A percentile compares a stretch with the other conserved stretches of the same genome.
phyloP scores from a whole-genome alignment of 2,888 invertebrate species.

The Myopa tessellatipennis region DNA sequence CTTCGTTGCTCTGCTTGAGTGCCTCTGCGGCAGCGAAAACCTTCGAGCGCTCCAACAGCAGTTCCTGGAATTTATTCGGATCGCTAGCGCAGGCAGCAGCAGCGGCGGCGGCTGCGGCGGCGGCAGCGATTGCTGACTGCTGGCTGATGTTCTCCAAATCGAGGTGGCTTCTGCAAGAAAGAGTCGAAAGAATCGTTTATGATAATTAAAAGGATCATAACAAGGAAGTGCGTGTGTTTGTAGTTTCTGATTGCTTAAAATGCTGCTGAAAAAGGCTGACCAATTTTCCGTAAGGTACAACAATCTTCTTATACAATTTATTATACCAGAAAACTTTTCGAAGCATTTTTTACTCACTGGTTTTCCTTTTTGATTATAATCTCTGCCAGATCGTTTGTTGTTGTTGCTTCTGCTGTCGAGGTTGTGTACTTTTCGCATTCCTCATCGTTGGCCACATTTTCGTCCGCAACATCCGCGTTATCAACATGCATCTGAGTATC shows the following conservation, averaged over 20 bases:
- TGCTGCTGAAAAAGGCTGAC: too few relatives aligned
- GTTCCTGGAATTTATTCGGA: slow-evolving; percentile 77
- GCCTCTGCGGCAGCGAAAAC: slow-evolving; percentile 72
- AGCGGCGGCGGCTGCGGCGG: slow-evolving; percentile 70
- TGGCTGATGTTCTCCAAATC: slow-evolving; percentile 76
- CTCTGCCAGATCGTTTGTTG: slow-evolving; percentile 49
- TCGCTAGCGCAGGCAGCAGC: slow-evolving; percentile 73
- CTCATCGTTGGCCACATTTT: slow-evolving; percentile 26
- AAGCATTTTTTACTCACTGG: slow-evolving; percentile 58
- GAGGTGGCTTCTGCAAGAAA: slow-evolving; percentile 56
- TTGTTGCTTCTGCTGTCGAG: slow-evolving; percentile 39
- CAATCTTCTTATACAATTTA: too few relatives aligned
- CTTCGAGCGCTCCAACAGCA: slow-evolving; percentile 82
- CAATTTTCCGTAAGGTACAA: too few relatives aligned
- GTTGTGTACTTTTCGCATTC: slow-evolving; percentile 37
- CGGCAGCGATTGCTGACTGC: slow-evolving; percentile 68
- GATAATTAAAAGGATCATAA: neutral
- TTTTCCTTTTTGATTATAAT: slow-evolving; percentile 66
- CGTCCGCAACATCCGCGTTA: slow-evolving; percentile 29
- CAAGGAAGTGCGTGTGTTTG: too few relatives aligned
- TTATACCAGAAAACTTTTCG: too few relatives aligned
- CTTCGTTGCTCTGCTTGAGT: slow-evolving; percentile 64
- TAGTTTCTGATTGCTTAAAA: too few relatives aligned
- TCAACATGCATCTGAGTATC: slow-evolving; percentile 48
- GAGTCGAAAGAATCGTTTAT: neutral